Base-by-base conservation (phyloP, 2,113 vertebrate species). In the Prunella himalayana region DNA sequence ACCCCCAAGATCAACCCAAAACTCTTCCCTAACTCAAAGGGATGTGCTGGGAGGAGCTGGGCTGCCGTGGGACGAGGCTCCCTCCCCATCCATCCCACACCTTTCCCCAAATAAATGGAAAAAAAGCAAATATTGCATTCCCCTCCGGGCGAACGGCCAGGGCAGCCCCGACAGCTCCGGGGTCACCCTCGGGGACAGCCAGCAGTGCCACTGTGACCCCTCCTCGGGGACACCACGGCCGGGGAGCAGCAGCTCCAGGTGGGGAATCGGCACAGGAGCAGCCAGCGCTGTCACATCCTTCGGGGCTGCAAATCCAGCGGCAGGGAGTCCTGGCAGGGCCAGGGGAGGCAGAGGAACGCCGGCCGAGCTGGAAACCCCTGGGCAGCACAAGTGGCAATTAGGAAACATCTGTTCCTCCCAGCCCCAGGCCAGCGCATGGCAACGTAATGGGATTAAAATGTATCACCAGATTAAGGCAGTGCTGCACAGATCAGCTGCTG, bases 361-460 rank as follows among this genome's bases (percentile, higher is more conserved):
- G n/a, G 9, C 56, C 35, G 75, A 41, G 79, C 44, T 78, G 92
- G 1, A 15, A 91, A 68, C 30, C 73, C 57, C 82, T 21, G 90
- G 89, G 94, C 82, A 94, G 94, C 91, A 41, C 68, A 82, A 92
- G 78, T 44, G 83, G 60, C 95, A 78, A 64, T 97, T 90, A 88
- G 88, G 91, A 53, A 94, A 88, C 94, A 95, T 92, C 95, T 92
- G 96, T 24, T 93, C 72, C 79, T 81, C 84, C 7, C 16, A n/a
- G 88, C 4, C 70, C n/a, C 19, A 63, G 81, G 92, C 61, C 39
- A 71, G 73, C 88, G 53, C 97, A 95, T 75, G 88, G 94, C 76
- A 92, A 84, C 95, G 22, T 96, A 94, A 98, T 94, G 97, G 96
- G 94, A 95, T 96, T 95, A 94, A 96, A 95, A 95, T 66, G 30